Percentiles rank a stretch among this genome's conserved stretches.
Evolutionary conservation across 2,797 vertebrate genomes (phyloP).

Genomic region (Percopsis omiscomaycus): DNA sequence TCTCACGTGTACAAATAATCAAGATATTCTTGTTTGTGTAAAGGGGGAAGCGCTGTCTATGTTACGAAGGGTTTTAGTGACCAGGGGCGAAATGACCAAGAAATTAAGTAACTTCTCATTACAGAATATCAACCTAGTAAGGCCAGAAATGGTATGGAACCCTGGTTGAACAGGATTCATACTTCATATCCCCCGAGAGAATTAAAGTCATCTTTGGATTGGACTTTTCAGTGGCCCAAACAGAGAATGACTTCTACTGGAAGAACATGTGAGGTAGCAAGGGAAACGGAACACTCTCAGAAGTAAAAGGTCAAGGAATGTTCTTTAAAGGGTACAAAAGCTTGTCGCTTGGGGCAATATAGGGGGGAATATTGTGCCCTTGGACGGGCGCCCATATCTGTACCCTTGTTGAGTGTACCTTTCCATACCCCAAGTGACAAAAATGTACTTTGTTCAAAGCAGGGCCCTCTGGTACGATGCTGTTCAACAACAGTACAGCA

Average conservation of each 20-base stretch:
- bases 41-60: slow-evolving; percentile 61
- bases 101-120: slow-evolving; percentile 28
- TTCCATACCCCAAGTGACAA: no score
- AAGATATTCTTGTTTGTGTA: slow-evolving; percentile 64
- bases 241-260: slow-evolving; percentile 52
- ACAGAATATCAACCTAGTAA: slow-evolving; percentile 38
- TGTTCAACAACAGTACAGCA: slow-evolving; percentile 45
- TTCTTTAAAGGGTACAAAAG: no score
- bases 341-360: no score
- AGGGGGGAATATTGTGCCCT: no score
- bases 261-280: neutral
- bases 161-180: slow-evolving; percentile 6
- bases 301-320: no score
- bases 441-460: no score
- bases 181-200: slow-evolving; percentile 13
- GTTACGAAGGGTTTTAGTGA: slow-evolving; percentile 74
- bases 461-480: slow-evolving; percentile 10
- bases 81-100: slow-evolving; percentile 58
- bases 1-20: slow-evolving; percentile 69
- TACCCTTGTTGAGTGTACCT: no score
- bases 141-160: slow-evolving; percentile 10
- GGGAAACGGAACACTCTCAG: no score
- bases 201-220: neutral
- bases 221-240: slow-evolving; percentile 8
- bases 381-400: no score